Conservation (phyloP, 2,888 invertebrate species). For the Scaptomyza reducta region DNA sequence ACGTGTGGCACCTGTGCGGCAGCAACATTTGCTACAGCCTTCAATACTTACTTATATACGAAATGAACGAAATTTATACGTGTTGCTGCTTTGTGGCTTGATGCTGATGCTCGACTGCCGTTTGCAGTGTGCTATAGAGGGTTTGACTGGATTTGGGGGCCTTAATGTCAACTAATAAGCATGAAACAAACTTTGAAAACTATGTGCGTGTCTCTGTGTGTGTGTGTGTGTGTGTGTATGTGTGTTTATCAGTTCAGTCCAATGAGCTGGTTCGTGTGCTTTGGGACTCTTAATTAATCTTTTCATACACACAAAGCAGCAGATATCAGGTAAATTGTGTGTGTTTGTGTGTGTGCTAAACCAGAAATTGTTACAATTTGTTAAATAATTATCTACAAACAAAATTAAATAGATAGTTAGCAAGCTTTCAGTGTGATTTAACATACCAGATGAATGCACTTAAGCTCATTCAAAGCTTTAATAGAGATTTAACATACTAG, state of each 20-base stretch:
- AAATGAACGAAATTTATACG: constrained; percentile 38
- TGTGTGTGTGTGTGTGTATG: neutral
- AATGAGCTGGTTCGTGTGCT: constrained; percentile 45
- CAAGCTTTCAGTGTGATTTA: neutral
- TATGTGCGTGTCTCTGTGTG: neutral
- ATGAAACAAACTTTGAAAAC: constrained; percentile 31
- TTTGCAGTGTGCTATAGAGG: neutral
- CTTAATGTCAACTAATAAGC: constrained; percentile 50
- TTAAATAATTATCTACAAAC: neutral
- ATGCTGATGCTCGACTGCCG: constrained; percentile 9
- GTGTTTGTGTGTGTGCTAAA: neutral
- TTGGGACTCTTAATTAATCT: constrained; percentile 14
- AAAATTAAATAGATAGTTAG: too few species aligned
- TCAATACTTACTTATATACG: constrained; percentile 35
- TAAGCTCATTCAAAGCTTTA: neutral
- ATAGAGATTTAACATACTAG: too few species aligned
- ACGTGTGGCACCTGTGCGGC: constrained; percentile 55
- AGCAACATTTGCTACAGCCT: constrained; percentile 33
- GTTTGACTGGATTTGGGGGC: constrained; percentile 38
- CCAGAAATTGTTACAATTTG: neutral
- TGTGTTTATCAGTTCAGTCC: constrained; percentile 24
- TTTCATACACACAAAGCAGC: neutral
- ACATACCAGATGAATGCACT: neutral
- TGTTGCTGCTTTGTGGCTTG: constrained; percentile 10
- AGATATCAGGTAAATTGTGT: neutral